Conservation (phyloP, 2,888 invertebrate genomes). For the Macaria notata region DNA sequence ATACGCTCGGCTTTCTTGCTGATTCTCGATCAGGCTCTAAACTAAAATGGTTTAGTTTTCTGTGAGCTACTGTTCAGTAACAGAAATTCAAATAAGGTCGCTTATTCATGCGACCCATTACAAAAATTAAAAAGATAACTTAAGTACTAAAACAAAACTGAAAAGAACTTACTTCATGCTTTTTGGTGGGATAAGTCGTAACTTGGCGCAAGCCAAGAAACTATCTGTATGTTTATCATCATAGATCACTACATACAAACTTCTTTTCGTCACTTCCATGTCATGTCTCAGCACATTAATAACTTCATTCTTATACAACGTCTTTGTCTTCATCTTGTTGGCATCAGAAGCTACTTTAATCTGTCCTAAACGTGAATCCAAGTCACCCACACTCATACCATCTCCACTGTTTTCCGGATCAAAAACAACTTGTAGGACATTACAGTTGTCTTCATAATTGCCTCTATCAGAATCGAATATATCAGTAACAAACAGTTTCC, state of each 20-base stretch:
- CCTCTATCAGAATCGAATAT: constrained; percentile 88
- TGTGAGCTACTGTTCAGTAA: too few species aligned
- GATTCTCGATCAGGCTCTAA: too few species aligned
- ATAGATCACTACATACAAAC: constrained; percentile 90
- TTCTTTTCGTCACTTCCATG: constrained; percentile 88
- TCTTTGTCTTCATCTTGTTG: constrained; percentile 76
- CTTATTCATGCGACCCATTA: too few species aligned
- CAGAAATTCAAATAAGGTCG: too few species aligned
- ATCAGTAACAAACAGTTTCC: constrained; percentile 95
- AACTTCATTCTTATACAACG: constrained; percentile 86
- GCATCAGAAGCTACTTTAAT: constrained; percentile 87
- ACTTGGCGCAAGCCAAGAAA: constrained; percentile 92
- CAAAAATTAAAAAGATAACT: too few species aligned
- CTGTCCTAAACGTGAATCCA: constrained; percentile 89
- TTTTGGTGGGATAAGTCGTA: constrained; percentile 85
- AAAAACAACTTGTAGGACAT: constrained; percentile 91
- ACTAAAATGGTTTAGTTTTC: too few species aligned
- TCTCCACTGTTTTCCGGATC: constrained; percentile 89
- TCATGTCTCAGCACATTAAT: constrained; percentile 88
- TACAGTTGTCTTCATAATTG: constrained; percentile 89
- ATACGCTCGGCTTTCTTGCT: too few species aligned
- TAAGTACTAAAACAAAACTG: not conserved
- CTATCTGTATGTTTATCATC: constrained; percentile 89
- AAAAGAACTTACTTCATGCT: constrained; percentile 85
- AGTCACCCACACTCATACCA: constrained; percentile 89